Percentiles rank a stretch among this genome's conserved stretches.
Evolutionary conservation across 2,113 vertebrate genomes (phyloP).

Genomic region (Toxostoma redivivum): DNA sequence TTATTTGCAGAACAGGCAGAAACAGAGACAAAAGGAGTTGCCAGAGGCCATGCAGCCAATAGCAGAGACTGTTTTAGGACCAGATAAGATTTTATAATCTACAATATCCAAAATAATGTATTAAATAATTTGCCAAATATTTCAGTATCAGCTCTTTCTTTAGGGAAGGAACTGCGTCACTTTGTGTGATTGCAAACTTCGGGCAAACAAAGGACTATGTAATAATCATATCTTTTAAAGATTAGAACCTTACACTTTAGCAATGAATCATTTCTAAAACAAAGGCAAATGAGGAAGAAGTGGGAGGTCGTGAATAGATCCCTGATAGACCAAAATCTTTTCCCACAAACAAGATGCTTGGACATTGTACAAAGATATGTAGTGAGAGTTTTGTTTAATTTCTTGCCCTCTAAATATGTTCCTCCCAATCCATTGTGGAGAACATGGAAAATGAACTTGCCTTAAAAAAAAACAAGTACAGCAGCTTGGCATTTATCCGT

Average conservation of each 20-base stretch:
- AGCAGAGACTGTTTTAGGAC: background rate
- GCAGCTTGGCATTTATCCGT: background rate
- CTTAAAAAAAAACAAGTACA: background rate
- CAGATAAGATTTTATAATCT: background rate
- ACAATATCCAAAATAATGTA: background rate
- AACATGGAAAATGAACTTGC: background rate
- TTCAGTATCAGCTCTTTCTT: background rate
- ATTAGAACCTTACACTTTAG: background rate
- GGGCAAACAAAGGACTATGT: constrained; percentile 11
- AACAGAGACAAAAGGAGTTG: background rate
- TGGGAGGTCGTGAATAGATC: background rate
- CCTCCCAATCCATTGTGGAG: background rate
- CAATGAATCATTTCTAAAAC: constrained; percentile 36
- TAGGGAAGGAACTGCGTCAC: background rate
- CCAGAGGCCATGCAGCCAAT: background rate
- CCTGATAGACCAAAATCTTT: background rate
- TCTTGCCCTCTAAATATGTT: background rate
- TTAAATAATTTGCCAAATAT: constrained; percentile 2
- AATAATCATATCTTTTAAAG: constrained; percentile 37
- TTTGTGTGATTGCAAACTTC: background rate
- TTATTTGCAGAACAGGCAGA: background rate
- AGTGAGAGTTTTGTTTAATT: background rate
- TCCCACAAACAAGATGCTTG: background rate
- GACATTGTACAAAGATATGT: background rate
- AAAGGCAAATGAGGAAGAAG: constrained; percentile 26